Percentiles rank a stretch among this genome's conserved stretches.
Conservation (phyloP, 2,888 invertebrate genomes). For the Pelosia muscerda region DNA sequence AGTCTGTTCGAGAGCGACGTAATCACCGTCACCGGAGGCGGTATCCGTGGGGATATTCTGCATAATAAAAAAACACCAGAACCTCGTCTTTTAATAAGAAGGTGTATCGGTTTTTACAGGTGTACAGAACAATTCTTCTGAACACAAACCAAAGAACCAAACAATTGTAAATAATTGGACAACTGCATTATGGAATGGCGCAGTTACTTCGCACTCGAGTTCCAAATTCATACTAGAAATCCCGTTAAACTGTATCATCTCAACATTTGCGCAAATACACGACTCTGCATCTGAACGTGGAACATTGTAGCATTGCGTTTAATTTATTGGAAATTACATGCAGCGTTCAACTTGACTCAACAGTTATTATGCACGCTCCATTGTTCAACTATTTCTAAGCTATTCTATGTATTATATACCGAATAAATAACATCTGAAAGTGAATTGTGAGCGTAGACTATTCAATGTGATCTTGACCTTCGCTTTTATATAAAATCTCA, state of each 20-base stretch:
- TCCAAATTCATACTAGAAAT: neutral
- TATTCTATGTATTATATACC: neutral
- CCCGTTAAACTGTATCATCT: neutral
- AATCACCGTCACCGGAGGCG: no score
- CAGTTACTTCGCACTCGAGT: neutral
- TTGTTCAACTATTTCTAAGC: neutral
- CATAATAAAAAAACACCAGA: no score
- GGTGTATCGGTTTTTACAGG: no score
- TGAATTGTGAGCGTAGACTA: neutral
- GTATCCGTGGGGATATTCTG: no score
- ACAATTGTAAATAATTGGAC: no score
- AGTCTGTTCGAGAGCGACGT: no score
- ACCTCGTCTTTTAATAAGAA: no score
- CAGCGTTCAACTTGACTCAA: neutral
- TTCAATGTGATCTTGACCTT: neutral
- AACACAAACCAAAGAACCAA: no score
- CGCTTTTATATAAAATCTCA: neutral
- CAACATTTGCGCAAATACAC: slow-evolving; percentile 33
- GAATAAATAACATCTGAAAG: neutral
- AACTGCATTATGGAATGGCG: neutral
- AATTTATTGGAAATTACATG: slow-evolving; percentile 28
- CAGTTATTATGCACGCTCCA: neutral
- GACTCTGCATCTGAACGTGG: slow-evolving; percentile 32
- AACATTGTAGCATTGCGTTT: slow-evolving; percentile 30
- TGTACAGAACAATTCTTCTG: no score